A percentile compares a stretch with the other conserved stretches of the same genome.
phyloP scores from a whole-genome alignment of 2,888 invertebrate genomes.

The Phoenoteleia sp. region DNA sequence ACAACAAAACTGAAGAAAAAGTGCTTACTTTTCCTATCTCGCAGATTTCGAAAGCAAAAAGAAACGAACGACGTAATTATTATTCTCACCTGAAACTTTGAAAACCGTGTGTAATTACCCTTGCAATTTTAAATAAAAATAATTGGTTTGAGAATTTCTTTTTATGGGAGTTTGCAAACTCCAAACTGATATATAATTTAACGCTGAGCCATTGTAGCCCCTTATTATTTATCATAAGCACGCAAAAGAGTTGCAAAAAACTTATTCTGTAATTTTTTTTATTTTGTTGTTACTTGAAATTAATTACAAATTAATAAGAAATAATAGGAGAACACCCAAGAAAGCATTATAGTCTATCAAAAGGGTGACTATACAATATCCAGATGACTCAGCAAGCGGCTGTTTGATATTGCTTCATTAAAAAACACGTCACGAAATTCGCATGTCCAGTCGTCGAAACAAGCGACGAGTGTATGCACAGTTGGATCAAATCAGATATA shows the following conservation, averaged over 20 bases:
- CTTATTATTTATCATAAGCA: no score
- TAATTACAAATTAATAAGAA: conserved; percentile 18
- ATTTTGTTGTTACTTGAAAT: no score
- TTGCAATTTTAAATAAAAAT: background rate
- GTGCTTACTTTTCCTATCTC: conserved; percentile 1
- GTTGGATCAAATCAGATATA: conserved; percentile 53
- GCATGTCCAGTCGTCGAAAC: conserved; percentile 73
- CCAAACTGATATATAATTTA: background rate
- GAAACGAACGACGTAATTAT: background rate
- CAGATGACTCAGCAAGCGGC: conserved; percentile 82
- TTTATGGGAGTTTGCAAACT: background rate
- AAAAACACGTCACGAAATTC: conserved; percentile 77
- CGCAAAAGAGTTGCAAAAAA: background rate
- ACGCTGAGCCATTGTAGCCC: no score
- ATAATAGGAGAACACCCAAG: conserved; percentile 46
- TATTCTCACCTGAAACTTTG: background rate
- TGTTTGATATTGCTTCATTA: conserved; percentile 81
- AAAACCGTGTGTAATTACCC: conserved; percentile 3
- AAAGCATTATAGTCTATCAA: conserved; percentile 69
- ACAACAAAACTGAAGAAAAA: conserved; percentile 61
- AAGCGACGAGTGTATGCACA: conserved; percentile 76
- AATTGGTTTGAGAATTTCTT: background rate
- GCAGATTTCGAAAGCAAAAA: background rate
- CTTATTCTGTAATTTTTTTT: background rate
- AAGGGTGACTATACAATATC: conserved; percentile 75